Evolutionary conservation across 2,113 vertebrate species (phyloP).

Genomic region (Dipodomys ordii): DNA sequence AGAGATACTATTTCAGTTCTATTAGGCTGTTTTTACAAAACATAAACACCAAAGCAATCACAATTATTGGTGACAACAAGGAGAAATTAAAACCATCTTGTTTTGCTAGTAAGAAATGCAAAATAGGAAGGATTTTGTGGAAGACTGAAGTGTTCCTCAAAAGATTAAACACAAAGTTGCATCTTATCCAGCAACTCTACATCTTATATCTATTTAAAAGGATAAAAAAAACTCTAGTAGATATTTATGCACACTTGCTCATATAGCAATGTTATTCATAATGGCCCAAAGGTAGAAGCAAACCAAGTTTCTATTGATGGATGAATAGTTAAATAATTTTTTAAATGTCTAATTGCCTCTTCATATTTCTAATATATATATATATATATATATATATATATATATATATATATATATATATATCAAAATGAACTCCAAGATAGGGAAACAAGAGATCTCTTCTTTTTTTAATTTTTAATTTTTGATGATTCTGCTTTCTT

Average conservation of each 20-base stretch:
- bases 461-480: too few relatives aligned
- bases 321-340: background rate
- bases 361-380: too few relatives aligned
- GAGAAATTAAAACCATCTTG: background rate
- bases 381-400: too few relatives aligned
- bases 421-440: too few relatives aligned
- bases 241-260: background rate
- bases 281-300: background rate
- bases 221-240: background rate
- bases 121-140: background rate
- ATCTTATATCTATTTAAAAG: background rate
- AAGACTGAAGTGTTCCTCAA: background rate
- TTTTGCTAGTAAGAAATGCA: background rate
- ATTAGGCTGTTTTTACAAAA: background rate
- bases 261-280: background rate
- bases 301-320: background rate
- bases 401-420: too few relatives aligned
- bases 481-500: too few relatives aligned
- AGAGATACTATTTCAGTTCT: background rate
- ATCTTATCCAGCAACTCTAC: background rate
- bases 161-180: background rate
- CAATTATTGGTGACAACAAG: background rate
- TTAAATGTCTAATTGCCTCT: too few relatives aligned
- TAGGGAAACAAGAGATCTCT: too few relatives aligned
- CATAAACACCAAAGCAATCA: background rate